Conservation (phyloP, 2,888 invertebrate genomes). For the Stenoptilia bipunctidactyla region DNA sequence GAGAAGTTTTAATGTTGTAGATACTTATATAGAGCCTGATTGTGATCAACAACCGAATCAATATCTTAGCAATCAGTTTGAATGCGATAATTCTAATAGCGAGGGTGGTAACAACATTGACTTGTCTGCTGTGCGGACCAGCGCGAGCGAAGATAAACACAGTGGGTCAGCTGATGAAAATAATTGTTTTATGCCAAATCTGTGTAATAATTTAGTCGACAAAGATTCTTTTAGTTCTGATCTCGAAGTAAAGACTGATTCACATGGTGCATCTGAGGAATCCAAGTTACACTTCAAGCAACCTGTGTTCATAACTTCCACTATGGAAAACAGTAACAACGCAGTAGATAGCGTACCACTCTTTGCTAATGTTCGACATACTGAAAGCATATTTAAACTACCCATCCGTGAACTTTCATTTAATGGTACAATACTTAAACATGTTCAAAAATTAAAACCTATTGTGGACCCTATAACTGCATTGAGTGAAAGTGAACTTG, state of each 20-base stretch:
- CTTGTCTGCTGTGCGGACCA: slow-evolving; percentile 33
- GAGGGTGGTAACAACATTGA: slow-evolving; percentile 38
- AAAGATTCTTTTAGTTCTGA: slow-evolving; percentile 30
- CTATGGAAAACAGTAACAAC: slow-evolving; percentile 68
- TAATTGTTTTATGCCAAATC: slow-evolving; percentile 27
- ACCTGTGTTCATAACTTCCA: slow-evolving; percentile 55
- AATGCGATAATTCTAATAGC: slow-evolving; percentile 30
- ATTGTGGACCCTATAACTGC: slow-evolving; percentile 57
- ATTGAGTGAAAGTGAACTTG: slow-evolving; percentile 32
- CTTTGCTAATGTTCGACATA: slow-evolving; percentile 41
- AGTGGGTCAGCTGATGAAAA: slow-evolving; percentile 26
- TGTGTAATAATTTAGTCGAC: slow-evolving; percentile 26
- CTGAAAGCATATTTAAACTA: slow-evolving; percentile 52
- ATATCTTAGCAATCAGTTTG: slow-evolving; percentile 28
- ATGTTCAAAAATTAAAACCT: slow-evolving; percentile 56
- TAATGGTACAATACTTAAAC: slow-evolving; percentile 59
- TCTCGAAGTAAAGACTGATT: slow-evolving; percentile 30
- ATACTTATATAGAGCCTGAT: slow-evolving; percentile 32
- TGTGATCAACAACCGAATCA: slow-evolving; percentile 22
- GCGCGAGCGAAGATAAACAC: slow-evolving; percentile 35
- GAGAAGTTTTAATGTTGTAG: slow-evolving; percentile 56
- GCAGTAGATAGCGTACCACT: slow-evolving; percentile 58
- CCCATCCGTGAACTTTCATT: slow-evolving; percentile 59
- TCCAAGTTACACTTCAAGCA: slow-evolving; percentile 42
- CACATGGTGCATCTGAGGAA: slow-evolving; percentile 45